These are phyloP conservation scores for Diaphora mendica DNA, from an alignment of 2,888 invertebrate species.

Conservation along the genomic window DNA sequence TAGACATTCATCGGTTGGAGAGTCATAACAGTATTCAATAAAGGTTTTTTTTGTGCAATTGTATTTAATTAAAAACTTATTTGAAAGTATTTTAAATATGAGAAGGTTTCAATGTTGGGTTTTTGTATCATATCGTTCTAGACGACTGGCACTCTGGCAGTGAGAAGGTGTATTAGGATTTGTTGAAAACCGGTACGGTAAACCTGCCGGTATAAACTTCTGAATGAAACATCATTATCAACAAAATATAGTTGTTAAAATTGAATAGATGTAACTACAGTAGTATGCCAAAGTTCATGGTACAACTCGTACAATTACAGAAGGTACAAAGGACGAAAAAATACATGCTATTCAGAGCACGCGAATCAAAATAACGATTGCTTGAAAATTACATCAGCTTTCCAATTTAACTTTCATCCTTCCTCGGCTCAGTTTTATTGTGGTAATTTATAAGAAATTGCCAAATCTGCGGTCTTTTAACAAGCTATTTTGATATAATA, in stretches of 20 bases:
- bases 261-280: neutral
- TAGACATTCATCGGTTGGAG: neutral
- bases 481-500: slow-evolving; percentile 21
- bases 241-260: neutral
- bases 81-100: neutral
- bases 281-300: neutral
- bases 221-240: neutral
- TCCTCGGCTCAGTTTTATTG: slow-evolving; percentile 41
- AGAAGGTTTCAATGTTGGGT: neutral
- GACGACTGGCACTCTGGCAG: neutral
- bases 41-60: neutral
- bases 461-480: slow-evolving; percentile 17
- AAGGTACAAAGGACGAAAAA: slow-evolving; percentile 24
- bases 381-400: slow-evolving; percentile 49
- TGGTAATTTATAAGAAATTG: slow-evolving; percentile 47
- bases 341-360: slow-evolving; percentile 27
- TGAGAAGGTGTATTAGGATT: too few relatives aligned
- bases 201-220: neutral
- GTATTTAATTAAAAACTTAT: neutral
- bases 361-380: slow-evolving; percentile 39
- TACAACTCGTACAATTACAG: slow-evolving; percentile 1
- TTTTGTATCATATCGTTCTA: neutral
- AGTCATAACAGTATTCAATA: neutral
- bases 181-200: too few relatives aligned
- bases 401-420: slow-evolving; percentile 56